Evolutionary conservation across 2,888 invertebrate genomes (phyloP), one percentile per base, ranked within the genome.

Genomic region (Oligia strigilis): DNA sequence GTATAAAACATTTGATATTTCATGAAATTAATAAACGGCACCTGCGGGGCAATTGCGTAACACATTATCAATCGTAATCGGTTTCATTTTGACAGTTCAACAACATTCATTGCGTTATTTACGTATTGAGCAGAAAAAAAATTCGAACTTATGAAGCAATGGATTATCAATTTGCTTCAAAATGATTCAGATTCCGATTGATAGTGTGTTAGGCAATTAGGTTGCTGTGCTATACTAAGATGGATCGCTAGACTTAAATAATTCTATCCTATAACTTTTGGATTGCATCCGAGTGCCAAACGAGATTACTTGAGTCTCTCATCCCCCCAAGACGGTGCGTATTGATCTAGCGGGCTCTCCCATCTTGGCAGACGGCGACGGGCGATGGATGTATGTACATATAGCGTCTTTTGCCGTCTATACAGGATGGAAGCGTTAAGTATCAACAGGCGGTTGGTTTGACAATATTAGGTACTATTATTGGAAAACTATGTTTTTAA

Each of bases 321-420:
- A 9, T 66, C 43, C 74, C 78, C 83, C 70, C 58, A 75, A 83
- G 80, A 75, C 52, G 49, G 71, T 72, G 70, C 82, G 70, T 85
- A 85, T 85, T 52, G 85, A 85, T 85, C 84, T 73, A 62, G 29
- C 43, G 84, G 81, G 75, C 69, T 77, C 65, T 43, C 49, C 82
- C 77, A 70, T 80, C 75, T 83, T 64, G 52, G 73, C 60, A 74
- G 82, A 86, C 77, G 43, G 62, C 74, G 65, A 23, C 78, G 49
- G 49, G 62, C 74, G 65, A 23, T 75, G 49, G 62, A 67, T 62
- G 40, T 65, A 52, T 55, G 0, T 43, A 52, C n/a, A 55, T 17
- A 55, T 17, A 70, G n/a, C 43, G 52, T 71, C 43, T 65, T 23
- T 72, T 11, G 1, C 11, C 58, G 58, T 75, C 23, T 52, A 62